Evolutionary conservation across 30 jellyfish, hydroid and myxozoan species (phyloP).

Genomic region (Aurelia aurita): DNA sequence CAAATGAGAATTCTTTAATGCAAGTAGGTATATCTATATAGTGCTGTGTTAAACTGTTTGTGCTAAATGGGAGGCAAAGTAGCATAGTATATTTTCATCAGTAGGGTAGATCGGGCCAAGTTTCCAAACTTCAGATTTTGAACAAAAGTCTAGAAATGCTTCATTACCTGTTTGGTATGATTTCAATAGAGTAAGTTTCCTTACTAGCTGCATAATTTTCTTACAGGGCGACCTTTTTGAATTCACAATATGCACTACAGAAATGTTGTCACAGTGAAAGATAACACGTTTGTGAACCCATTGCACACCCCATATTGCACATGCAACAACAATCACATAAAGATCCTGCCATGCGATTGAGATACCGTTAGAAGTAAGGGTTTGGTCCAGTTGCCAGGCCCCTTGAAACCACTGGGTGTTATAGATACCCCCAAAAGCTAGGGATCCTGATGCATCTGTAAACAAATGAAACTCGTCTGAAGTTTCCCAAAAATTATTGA

Average conservation of each 20-base stretch:
- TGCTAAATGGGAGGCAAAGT: conserved; percentile 4
- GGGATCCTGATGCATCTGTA: conserved; percentile 26
- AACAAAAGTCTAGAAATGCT: not conserved
- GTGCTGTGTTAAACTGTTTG: conserved; percentile 1
- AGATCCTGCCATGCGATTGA: conserved; percentile 54
- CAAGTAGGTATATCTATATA: not conserved
- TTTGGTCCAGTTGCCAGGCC: conserved; percentile 7
- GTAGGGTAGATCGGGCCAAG: not conserved
- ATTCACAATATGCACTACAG: conserved; percentile 15
- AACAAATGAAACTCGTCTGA: not conserved
- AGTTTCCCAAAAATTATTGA: not conserved
- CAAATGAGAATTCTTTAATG: not conserved
- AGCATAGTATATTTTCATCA: not conserved
- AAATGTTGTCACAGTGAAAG: conserved; percentile 28
- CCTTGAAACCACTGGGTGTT: not conserved
- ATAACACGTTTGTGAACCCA: conserved; percentile 34
- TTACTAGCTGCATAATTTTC: not conserved
- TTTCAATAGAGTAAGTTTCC: conserved; percentile 11
- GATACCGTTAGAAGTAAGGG: conserved; percentile 2
- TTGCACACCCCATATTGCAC: conserved; percentile 27
- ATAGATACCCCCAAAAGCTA: conserved; percentile 39
- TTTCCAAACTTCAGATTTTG: not conserved
- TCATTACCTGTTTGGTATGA: not conserved
- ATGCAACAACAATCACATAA: conserved; percentile 38
- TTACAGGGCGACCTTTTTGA: not conserved